Evolutionary conservation across 64 coral and sea anemone genomes (phyloP).

Genomic region (Pocillopora damicornis): DNA sequence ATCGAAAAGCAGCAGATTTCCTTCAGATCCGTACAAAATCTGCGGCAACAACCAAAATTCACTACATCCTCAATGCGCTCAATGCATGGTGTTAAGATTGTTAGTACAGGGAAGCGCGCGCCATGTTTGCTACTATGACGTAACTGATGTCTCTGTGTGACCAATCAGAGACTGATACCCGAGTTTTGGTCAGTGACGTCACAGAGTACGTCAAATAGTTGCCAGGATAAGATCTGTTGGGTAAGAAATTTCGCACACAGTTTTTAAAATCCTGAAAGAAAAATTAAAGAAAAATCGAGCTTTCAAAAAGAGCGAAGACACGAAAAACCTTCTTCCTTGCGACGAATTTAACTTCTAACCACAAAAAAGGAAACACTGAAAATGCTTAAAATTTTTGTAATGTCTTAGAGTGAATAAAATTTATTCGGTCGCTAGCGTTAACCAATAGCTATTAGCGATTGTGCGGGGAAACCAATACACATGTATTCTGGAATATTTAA

Average conservation of each 20-base stretch:
- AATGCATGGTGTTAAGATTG: slow-evolving; percentile 31
- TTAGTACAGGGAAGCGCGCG: slow-evolving; percentile 20
- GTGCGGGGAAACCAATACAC: background rate
- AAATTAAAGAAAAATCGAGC: background rate
- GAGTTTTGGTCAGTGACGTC: slow-evolving; percentile 22
- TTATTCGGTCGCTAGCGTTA: background rate
- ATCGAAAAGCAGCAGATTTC: background rate
- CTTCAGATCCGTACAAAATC: slow-evolving; percentile 14
- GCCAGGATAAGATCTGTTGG: background rate
- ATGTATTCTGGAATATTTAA: background rate
- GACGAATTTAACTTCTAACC: background rate
- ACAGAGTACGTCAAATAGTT: slow-evolving; percentile 6
- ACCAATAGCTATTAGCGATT: background rate
- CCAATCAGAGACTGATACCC: background rate
- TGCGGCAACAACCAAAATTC: background rate
- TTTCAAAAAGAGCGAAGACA: background rate
- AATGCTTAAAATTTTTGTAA: background rate
- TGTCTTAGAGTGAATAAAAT: background rate
- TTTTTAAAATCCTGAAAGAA: background rate
- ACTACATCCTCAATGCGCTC: slow-evolving; percentile 24
- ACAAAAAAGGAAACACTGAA: background rate
- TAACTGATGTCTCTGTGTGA: background rate
- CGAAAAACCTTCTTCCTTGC: background rate
- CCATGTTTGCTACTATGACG: slow-evolving; percentile 42
- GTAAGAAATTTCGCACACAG: slow-evolving; percentile 16